These are phyloP conservation scores for Vidua chalybeata DNA, from an alignment of 2,113 vertebrate genomes.

Conservation along the genomic window DNA sequence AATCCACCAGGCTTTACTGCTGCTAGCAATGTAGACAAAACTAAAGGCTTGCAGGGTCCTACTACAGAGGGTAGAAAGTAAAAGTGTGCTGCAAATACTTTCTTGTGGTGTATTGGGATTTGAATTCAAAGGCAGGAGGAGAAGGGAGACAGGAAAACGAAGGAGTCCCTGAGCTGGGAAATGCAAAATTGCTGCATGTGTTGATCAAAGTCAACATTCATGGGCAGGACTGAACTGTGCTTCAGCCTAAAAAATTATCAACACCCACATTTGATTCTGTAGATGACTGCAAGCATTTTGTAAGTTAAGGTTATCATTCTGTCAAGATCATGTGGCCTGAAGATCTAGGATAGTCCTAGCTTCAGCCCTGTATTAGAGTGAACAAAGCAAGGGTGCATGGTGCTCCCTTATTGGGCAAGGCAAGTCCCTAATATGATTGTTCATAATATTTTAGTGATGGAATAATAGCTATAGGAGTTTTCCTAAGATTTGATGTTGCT, in stretches of 20 bases:
- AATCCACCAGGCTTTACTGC: not conserved
- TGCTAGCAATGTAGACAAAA: not conserved
- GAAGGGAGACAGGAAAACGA: not conserved
- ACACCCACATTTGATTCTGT: not conserved
- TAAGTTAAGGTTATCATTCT: not conserved
- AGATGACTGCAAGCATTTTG: not conserved
- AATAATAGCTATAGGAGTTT: not conserved
- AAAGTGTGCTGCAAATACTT: not conserved
- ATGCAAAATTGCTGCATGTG: not conserved
- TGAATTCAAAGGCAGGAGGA: not conserved
- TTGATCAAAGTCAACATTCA: not conserved
- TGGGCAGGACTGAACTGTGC: not conserved
- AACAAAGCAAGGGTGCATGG: not conserved
- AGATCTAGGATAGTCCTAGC: not conserved
- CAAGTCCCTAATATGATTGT: not conserved
- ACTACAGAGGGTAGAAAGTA: not conserved
- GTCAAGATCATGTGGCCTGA: not conserved
- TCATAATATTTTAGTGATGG: not conserved
- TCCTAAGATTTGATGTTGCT: not conserved
- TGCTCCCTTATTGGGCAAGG: not conserved
- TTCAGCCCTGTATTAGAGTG: not conserved
- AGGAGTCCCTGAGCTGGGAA: not conserved
- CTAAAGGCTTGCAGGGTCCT: not conserved
- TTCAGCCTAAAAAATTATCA: not conserved
- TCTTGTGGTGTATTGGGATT: not conserved